Conservation (phyloP, 2,797 vertebrate genomes). For the Holocentrus rufus region DNA sequence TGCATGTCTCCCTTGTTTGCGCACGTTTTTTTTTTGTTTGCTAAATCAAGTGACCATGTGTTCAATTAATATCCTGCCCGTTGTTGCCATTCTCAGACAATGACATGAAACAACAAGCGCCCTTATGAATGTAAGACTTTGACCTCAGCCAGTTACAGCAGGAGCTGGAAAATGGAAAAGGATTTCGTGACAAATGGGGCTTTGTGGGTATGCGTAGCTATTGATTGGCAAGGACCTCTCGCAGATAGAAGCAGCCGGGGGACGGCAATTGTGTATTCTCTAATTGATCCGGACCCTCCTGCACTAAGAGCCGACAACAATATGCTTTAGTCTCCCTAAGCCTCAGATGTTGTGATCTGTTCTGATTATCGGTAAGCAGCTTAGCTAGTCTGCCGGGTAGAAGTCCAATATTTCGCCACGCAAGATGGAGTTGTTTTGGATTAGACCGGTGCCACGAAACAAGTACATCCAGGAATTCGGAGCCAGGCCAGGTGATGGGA, state of each 20-base stretch:
- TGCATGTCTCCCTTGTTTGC: conserved; percentile 14
- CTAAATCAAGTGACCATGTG: not conserved
- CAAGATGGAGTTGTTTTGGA: conserved; percentile 46
- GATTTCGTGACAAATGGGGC: not conserved
- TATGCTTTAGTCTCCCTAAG: conserved; percentile 62
- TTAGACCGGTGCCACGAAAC: conserved; percentile 50
- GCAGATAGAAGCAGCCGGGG: conserved; percentile 2
- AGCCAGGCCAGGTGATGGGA: conserved; percentile 28
- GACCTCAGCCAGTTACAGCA: too few species aligned
- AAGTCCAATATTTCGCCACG: conserved; percentile 60
- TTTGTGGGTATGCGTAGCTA: not conserved
- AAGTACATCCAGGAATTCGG: conserved; percentile 53
- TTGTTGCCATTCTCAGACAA: not conserved
- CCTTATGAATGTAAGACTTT: not conserved
- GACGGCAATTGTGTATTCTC: conserved; percentile 27
- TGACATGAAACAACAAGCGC: not conserved
- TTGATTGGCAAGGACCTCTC: not conserved
- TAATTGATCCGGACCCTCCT: conserved; percentile 51
- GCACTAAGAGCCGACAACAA: conserved; percentile 52
- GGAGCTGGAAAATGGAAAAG: not conserved
- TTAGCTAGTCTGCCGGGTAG: conserved; percentile 61
- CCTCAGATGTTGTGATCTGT: conserved; percentile 69
- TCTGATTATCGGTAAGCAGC: conserved; percentile 79
- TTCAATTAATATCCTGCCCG: not conserved
- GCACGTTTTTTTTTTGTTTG: not conserved